phyloP scores from a whole-genome alignment of 2,888 invertebrate genomes.

The Venusia cambrica region DNA sequence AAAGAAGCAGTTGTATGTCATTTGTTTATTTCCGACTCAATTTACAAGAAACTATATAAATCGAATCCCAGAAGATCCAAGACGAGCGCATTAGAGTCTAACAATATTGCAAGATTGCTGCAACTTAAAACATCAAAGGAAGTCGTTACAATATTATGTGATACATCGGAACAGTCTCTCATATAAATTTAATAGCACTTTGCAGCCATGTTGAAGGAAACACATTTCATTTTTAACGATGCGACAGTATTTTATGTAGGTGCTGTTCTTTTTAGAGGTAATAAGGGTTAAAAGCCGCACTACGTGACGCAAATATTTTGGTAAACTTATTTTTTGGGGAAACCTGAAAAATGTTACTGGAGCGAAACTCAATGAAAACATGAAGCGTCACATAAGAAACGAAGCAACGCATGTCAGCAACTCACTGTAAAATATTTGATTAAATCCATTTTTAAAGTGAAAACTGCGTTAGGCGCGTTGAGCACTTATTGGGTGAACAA shows the following conservation, averaged over 20 bases:
- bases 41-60: no score
- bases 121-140: constrained; percentile 50
- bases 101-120: constrained; percentile 24
- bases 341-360: constrained; percentile 6
- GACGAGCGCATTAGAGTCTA: background rate
- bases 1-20: no score
- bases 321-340: constrained; percentile 12
- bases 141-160: constrained; percentile 60
- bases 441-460: no score
- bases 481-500: no score
- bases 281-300: constrained; percentile 28
- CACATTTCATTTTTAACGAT: constrained; percentile 63
- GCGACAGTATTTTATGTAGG: constrained; percentile 42
- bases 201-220: constrained; percentile 53
- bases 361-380: no score
- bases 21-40: no score
- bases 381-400: constrained; percentile 2
- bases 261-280: constrained; percentile 26
- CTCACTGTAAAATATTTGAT: no score
- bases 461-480: no score
- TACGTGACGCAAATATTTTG: constrained; percentile 30
- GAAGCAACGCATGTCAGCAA: no score
- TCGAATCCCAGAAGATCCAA: no score
- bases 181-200: constrained; percentile 62
- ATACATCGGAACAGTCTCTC: constrained; percentile 52